phyloP scores from a whole-genome alignment of 2,113 vertebrate species.

The Cricetomys ansorgei region DNA sequence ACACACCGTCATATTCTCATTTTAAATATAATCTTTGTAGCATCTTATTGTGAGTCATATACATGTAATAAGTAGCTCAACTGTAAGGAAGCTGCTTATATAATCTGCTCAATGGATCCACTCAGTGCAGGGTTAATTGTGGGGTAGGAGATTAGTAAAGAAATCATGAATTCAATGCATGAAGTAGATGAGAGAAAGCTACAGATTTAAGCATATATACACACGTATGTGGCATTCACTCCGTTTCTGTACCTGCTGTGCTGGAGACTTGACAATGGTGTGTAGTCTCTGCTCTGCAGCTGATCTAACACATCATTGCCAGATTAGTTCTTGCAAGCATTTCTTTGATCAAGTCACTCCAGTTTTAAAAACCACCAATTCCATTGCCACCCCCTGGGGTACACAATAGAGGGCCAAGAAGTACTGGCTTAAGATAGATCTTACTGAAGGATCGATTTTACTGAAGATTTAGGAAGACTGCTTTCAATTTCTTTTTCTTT shows the following conservation, averaged over 20 bases:
- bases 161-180: not conserved
- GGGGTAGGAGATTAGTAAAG: not conserved
- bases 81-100: not conserved
- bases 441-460: not conserved
- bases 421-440: not conserved
- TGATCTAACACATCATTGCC: not conserved
- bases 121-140: not conserved
- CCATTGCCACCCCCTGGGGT: not conserved
- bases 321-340: not conserved
- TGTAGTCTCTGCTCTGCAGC: rapidly evolving
- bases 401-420: not conserved
- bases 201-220: not conserved
- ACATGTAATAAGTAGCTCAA: too few species aligned
- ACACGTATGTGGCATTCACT: not conserved
- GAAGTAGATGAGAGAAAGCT: not conserved
- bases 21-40: not conserved
- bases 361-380: not conserved
- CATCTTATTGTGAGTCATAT: not conserved
- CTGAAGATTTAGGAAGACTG: not conserved
- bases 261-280: not conserved
- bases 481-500: not conserved
- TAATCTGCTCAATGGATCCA: not conserved
- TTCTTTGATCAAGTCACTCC: not conserved
- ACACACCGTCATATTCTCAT: not conserved
- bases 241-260: not conserved